phyloP scores from a whole-genome alignment of 2,113 vertebrate genomes.

The Aythya baeri region DNA sequence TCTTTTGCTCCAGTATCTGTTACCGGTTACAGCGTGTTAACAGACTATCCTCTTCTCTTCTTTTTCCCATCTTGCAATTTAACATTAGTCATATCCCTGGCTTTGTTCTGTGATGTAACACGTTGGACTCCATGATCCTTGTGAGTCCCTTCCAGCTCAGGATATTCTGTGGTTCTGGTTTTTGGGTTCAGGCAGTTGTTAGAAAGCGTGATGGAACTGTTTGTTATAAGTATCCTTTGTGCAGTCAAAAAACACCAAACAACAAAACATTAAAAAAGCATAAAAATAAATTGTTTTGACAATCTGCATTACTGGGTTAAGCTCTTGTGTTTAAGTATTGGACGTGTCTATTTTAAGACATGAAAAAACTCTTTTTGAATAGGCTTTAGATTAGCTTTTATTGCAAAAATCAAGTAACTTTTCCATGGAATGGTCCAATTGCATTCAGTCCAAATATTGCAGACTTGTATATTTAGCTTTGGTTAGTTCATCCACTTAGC shows the following conservation, averaged over 20 bases:
- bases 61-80: background rate
- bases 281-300: background rate
- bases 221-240: background rate
- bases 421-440: background rate
- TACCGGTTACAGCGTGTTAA: background rate
- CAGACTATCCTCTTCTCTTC: background rate
- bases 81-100: accelerated
- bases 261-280: background rate
- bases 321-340: background rate
- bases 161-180: background rate
- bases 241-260: background rate
- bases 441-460: background rate
- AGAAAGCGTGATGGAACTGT: background rate
- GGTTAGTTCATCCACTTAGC: background rate
- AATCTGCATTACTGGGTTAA: background rate
- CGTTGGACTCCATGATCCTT: too few species aligned
- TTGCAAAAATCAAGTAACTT: background rate
- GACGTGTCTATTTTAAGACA: background rate
- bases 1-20: background rate
- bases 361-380: background rate
- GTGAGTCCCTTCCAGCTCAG: too few species aligned
- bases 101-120: background rate
- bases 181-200: background rate
- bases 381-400: background rate
- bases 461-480: background rate